phyloP scores from a whole-genome alignment of 2,113 vertebrate species.

The Boulengeromyrus knoepffleri region DNA sequence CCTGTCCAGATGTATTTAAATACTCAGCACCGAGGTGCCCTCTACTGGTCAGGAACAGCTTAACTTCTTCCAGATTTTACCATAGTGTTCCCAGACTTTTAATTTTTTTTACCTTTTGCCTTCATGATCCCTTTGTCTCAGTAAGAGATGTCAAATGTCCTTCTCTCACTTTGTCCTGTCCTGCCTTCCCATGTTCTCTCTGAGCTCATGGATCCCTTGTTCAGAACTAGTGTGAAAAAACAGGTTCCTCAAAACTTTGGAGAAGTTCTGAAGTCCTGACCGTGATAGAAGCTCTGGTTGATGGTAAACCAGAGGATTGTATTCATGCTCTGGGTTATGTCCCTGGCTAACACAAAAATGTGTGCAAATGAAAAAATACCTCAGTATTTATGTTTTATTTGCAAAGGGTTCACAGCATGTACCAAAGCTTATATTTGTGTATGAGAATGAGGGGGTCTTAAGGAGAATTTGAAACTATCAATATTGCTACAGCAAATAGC shows the following conservation, averaged over 20 bases:
- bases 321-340: background rate
- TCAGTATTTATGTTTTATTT: background rate
- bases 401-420: background rate
- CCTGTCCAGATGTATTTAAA: background rate
- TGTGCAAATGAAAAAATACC: background rate
- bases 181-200: background rate
- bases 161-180: background rate
- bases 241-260: background rate
- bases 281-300: background rate
- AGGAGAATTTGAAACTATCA: background rate
- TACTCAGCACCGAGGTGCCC: constrained; percentile 50
- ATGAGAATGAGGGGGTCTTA: background rate
- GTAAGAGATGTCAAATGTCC: background rate
- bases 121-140: background rate
- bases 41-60: constrained; percentile 52
- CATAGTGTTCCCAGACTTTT: background rate
- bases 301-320: background rate
- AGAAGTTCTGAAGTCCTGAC: background rate
- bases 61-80: constrained; percentile 16
- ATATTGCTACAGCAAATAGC: background rate
- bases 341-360: background rate
- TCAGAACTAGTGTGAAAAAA: background rate
- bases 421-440: background rate
- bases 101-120: background rate
- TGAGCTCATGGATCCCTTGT: background rate